A percentile compares a stretch with the other conserved stretches of the same genome.
These are phyloP conservation scores for Urocynchramus pylzowi DNA, from an alignment of 2,113 vertebrate genomes.

Conservation along the genomic window DNA sequence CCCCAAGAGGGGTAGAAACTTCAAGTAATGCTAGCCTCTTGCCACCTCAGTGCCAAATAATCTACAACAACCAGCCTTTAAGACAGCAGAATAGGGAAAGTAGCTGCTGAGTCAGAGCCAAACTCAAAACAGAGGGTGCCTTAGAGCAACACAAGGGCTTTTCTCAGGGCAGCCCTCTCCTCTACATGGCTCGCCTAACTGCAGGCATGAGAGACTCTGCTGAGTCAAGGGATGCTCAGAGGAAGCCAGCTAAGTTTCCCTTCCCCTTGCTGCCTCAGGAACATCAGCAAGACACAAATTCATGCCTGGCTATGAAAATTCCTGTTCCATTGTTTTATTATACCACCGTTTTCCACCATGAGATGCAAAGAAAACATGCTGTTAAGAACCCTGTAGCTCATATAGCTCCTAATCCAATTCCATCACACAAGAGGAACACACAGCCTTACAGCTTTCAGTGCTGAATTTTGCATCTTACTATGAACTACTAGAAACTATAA, in stretches of 20 bases:
- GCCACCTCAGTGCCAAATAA: neutral
- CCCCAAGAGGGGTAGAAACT: neutral
- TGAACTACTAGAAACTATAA: neutral
- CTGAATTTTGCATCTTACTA: neutral
- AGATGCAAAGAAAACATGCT: neutral
- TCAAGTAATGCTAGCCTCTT: neutral
- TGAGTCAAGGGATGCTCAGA: constrained; percentile 7
- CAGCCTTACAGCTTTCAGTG: neutral
- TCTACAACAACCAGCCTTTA: neutral
- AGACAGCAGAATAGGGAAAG: neutral
- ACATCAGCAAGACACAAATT: neutral
- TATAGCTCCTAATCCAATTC: neutral
- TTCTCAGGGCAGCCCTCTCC: neutral
- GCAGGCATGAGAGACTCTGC: neutral
- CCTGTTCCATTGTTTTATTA: rapidly evolving
- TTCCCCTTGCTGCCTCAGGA: neutral
- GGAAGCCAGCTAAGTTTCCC: neutral
- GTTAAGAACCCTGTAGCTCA: neutral
- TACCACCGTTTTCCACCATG: neutral
- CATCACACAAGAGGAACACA: neutral
- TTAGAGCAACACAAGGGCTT: neutral
- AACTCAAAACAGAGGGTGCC: neutral
- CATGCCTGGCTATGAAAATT: neutral
- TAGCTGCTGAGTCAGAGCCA: neutral
- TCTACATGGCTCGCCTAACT: neutral